Evolutionary conservation across 2,797 vertebrate species (phyloP).

Genomic region (Muscicapa striata): DNA sequence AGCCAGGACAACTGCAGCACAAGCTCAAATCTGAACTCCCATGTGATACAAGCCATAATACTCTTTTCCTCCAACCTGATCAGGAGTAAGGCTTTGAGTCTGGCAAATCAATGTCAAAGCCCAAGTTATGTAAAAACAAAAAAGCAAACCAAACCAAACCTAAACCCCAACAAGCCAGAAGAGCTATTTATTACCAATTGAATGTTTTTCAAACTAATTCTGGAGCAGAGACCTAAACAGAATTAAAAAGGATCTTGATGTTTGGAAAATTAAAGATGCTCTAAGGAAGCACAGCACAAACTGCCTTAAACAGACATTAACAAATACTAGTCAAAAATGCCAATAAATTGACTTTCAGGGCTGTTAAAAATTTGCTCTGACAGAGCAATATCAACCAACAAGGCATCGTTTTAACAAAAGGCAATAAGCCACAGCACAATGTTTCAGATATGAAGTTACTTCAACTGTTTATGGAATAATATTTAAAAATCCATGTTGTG

Average conservation of each 20-base stretch:
- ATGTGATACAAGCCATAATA: neutral
- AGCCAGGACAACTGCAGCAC: neutral
- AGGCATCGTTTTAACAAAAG: neutral
- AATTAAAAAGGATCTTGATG: neutral
- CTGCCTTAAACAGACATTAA: neutral
- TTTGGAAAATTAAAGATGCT: neutral
- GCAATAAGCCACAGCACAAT: neutral
- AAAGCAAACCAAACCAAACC: fast-evolving
- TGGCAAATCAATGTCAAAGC: neutral
- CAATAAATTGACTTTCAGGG: neutral
- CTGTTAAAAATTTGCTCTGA: neutral
- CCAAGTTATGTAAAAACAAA: neutral
- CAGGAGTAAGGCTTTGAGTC: neutral
- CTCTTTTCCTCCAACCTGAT: neutral
- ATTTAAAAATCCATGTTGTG: fast-evolving
- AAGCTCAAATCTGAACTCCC: neutral
- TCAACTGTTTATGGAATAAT: neutral
- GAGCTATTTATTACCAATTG: neutral
- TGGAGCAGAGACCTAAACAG: neutral
- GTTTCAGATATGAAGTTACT: neutral
- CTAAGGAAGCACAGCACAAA: neutral
- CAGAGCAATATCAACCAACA: neutral
- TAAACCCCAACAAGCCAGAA: neutral
- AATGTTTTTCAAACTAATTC: neutral
- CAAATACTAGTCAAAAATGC: neutral